Evolutionary conservation across 2,797 vertebrate genomes (phyloP), one percentile per base, ranked within the genome.

Genomic region (Aplochiton taeniatus): DNA sequence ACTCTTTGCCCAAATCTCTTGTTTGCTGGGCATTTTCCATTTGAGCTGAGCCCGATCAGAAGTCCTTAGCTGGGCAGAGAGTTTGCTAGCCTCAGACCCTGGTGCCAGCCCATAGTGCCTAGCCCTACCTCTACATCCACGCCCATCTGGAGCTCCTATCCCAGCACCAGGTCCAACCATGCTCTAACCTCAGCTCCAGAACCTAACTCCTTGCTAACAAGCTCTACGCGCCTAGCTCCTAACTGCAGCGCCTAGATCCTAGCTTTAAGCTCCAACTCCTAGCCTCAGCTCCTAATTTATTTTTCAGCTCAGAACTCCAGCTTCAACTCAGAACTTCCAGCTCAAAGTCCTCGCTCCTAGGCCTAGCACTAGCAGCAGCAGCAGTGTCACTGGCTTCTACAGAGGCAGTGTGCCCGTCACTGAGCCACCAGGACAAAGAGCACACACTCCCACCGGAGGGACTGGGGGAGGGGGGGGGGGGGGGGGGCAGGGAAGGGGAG

Each of bases 401-500:
- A 66, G 59, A 71, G 66, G 72, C 66, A 66, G 51, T 77, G 64
- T 83, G 84, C 77, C 83, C 79, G 72, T 13, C 75, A 68, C 63
- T 70, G 72, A 75, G 75, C 75, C 83, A 74, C 82, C 85, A 86
- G 89, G 88, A 90, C 88, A 90, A 90, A 88, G 85, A 88, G 74
- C 79, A 79, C 75, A 72, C 80, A 72, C 80, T 78, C 81, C 17
- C 41, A n/a, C 13, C 41, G 17, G 52, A 20, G 31, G 16, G 16
- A 46, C 62, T 42, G 42, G 18, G 16, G 18, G 76, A n/a, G n/a
- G n/a, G n/a, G n/a, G n/a, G n/a, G n/a, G n/a, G n/a, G n/a, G n/a
- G n/a, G n/a, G n/a, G n/a, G n/a, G n/a, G n/a, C n/a, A n/a, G n/a
- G 60, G 72, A 65, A 59, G 75, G 14, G 61, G 52, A 63, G 80